Evolutionary conservation across 2,888 invertebrate genomes (phyloP), one percentile per base, ranked within the genome.

Genomic region (Mimas tiliae): DNA sequence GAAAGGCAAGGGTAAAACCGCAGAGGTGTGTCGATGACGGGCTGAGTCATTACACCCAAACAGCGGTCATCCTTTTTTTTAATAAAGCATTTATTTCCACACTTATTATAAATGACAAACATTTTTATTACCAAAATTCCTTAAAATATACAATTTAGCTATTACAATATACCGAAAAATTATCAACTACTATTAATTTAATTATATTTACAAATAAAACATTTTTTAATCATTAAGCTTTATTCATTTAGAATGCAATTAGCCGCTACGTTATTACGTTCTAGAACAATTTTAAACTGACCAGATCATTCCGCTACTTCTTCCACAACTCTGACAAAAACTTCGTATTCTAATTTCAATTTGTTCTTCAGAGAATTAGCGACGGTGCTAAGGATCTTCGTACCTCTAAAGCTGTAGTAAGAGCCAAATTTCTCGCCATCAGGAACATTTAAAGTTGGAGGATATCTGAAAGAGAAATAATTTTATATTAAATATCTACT

Each of bases 301-400:
- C 11, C 42, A 12, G 12, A 6, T 68, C 68, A 72, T 66, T 74
- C 64, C 6, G 70, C 73, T 64, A 77, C 79, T 69, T 85, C 82
- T 65, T 91, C 90, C 0, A 91, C 87, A 6, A 93, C 82, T 73
- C 87, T 83, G n/a, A 91, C 89, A 67, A 88, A 86, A 1, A 93
- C 89, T 84, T 91, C 92, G 68, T 92, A 93, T 69, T 93, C 87
- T 66, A 93, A 76, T 72, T 90, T 92, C 47, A 91, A 67, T 70
- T 89, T 90, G 70, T 81, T 89, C 19, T 81, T 87, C 7, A 85
- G 71, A 0, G 85, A 72, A 70, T 89, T 86, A 4, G 77, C 71
- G 0, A 82, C 80, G 2, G 80, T 82, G 69, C 76, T 85, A 27
- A 93, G 71, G 45, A 85, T 73, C 72, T 91, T 91, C 2, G 84